Evolutionary conservation across 2,797 vertebrate species (phyloP), one percentile per base, ranked within the genome.

Genomic region (Acipenser oxyrinchus): DNA sequence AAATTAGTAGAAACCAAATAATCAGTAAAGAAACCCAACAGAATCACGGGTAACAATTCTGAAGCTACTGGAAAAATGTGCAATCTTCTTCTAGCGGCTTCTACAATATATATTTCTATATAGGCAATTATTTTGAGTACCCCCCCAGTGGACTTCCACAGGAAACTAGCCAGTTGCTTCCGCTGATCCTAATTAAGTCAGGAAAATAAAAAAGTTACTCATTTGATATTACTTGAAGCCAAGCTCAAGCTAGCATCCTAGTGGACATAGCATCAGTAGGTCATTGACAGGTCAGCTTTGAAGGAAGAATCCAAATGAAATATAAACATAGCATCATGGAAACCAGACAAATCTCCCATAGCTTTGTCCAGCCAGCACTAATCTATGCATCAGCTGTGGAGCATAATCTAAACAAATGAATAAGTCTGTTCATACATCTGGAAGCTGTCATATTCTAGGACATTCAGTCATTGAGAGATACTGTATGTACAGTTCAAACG

Each of bases 331-430:
- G 84, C 75, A 81, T 80, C 85, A 83, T 84, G 81, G 82, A 92
- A 87, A 86, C 86, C 81, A 90, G 89, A 91, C 88, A 88, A 85
- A 90, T 90, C 83, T 88, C 86, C 87, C 84, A 83, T 86, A 88
- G 86, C 89, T 82, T 75, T 77, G 87, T 87, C 87, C 90, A 92
- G 90, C 90, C 93, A 92, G 87, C 85, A 90, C 88, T 94, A 91
- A 96, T 95, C 92, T 92, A 91, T 78, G 87, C 89, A 93, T 97
- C 93, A 92, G 91, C 90, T 95, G 92, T 88, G 86, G 86, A 77
- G 82, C 75, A 84, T 88, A 94, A 94, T 90, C 92, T 90, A 96
- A 97, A 96, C 93, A 96, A 90, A 93, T 76, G 83, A 84, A 93
- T 92, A 87, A 83, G 82, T 87, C 72, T 67, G 85, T 85, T 89